phyloP scores from a whole-genome alignment of 2,888 invertebrate species.

The Rhimphoctona megacephalus region DNA sequence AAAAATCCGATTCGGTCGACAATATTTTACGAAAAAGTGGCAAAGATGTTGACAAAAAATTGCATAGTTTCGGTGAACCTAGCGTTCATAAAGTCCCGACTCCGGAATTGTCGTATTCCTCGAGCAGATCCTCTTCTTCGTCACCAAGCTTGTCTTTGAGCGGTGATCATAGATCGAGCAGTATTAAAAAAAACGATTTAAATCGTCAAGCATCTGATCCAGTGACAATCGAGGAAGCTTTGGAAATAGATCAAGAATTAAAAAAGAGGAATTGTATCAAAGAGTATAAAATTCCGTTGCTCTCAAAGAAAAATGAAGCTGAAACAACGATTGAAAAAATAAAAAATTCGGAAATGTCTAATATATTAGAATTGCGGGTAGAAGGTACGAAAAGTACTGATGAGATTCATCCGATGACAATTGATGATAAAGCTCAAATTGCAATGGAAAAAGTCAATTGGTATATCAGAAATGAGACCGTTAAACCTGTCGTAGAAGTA shows the following conservation, averaged over 20 bases:
- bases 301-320: neutral
- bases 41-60: neutral
- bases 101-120: slow-evolving; percentile 30
- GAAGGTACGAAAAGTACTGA: neutral
- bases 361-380: neutral
- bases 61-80: slow-evolving; percentile 36
- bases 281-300: neutral
- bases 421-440: neutral
- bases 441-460: neutral
- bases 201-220: neutral
- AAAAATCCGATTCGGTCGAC: slow-evolving; percentile 14
- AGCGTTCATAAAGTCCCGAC: neutral
- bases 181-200: neutral
- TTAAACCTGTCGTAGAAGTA: neutral
- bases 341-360: neutral
- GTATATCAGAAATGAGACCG: neutral
- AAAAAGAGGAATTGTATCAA: neutral
- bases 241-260: neutral
- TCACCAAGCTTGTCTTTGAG: neutral
- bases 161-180: neutral
- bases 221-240: neutral
- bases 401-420: neutral
- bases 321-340: neutral
- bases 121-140: neutral
- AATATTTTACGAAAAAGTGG: neutral